Evolutionary conservation across 2,113 vertebrate species (phyloP).

Genomic region (Atherinomorus stipes): DNA sequence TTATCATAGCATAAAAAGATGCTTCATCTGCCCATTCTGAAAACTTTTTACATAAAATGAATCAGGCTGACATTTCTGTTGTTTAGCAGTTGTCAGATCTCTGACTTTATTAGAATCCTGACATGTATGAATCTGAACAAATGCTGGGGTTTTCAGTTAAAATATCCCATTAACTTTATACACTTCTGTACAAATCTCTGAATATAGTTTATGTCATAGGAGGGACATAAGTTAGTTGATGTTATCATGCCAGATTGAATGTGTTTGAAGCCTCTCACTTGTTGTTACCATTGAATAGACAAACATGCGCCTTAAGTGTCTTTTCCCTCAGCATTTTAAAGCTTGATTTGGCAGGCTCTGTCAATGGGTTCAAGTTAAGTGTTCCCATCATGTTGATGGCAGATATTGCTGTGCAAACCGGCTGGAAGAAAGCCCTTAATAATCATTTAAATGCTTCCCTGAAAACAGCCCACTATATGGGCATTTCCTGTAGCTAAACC

Average conservation of each 20-base stretch:
- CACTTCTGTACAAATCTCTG: not conserved
- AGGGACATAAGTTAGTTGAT: not conserved
- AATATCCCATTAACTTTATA: not conserved
- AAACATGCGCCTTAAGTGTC: constrained; percentile 48
- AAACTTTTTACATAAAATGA: not conserved
- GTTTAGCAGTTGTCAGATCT: too few relatives aligned
- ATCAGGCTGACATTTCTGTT: not conserved
- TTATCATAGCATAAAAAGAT: not conserved
- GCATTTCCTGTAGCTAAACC: constrained; percentile 20
- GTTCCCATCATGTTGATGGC: constrained; percentile 52
- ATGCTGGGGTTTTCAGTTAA: not conserved
- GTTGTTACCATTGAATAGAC: constrained; percentile 26
- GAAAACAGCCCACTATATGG: not conserved
- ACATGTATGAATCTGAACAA: too few relatives aligned
- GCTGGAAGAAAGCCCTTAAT: not conserved
- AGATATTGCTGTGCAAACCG: constrained; percentile 15
- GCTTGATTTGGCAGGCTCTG: not conserved
- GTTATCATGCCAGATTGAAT: constrained; percentile 18
- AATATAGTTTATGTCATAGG: not conserved
- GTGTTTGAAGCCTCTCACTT: constrained; percentile 17
- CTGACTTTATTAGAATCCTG: too few relatives aligned
- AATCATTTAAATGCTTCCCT: constrained; percentile 24
- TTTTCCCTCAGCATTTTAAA: constrained; percentile 19
- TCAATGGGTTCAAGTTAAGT: not conserved
- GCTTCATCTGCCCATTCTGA: not conserved